Base-by-base conservation (phyloP, 2,888 invertebrate species). In the Acronicta leporina region DNA sequence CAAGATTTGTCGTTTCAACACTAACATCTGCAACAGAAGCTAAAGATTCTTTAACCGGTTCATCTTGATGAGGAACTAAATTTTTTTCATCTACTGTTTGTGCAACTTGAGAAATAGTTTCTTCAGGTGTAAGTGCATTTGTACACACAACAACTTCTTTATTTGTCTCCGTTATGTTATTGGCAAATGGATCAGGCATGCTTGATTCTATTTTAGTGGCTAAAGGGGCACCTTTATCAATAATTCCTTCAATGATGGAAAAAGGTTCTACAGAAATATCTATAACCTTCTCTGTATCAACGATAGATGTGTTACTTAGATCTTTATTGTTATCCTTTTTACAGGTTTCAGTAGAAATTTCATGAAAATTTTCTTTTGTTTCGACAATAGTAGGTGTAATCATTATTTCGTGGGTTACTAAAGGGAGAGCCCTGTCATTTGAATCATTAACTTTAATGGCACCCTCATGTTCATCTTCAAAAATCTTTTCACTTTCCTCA, bases 21-120 rank as follows among this genome's bases (percentile, higher is more conserved):
- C 15, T 56, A 8, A 61, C 55, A 2, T 53, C 43, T 7, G 68
- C 73, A 35, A 66, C 61, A 13, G 67, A 60, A 50, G 60, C 52
- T 15, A 68, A 13, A 30, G 51, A 52, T 38, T 54, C 13, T 46
- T 72, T 61, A 40, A 42, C 42, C 8, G 13, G n/a, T 6, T 53
- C 30, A 13, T 66, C 49, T n/a, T 5, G 47, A 9, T 27, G 7
- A 0, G 30, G 33, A 40, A 42, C 27, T 8, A 5, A 33, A 11
- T 4, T 33, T 11, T 43, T 60, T 54, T 54, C 53, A 13, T 54
- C 41, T 9, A 47, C 35, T 48, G 44, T 53, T 50, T 48, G 42
- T 52, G 61, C 57, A 8, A 57, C 33, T 62, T 68, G 47, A 1
- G 53, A 51, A 14, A 43, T 10, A 13, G 47, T 13, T 33, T 73